A percentile compares a stretch with the other conserved stretches of the same genome.
Conservation (phyloP, 1,140 invertebrate genomes). For the Globodera ellingtonae region DNA sequence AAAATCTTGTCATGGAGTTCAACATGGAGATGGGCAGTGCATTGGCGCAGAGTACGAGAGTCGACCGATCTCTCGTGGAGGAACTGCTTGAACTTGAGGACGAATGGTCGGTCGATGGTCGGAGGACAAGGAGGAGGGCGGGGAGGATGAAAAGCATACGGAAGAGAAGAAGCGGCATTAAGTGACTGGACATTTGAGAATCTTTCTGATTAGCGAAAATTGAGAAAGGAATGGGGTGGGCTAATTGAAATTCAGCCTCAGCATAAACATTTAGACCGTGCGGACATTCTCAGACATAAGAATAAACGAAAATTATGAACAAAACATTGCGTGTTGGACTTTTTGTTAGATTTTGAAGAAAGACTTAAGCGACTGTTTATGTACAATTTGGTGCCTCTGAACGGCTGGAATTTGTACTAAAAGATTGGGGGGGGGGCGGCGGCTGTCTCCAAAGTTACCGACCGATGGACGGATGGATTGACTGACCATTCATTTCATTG, state of each 20-base stretch:
- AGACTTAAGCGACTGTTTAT: not conserved
- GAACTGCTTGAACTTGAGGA: not conserved
- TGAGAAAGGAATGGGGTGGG: too few relatives aligned
- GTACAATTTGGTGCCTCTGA: too few relatives aligned
- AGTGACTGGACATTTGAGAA: too few relatives aligned
- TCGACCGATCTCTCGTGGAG: not conserved
- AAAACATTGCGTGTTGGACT: not conserved
- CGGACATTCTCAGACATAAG: too few relatives aligned
- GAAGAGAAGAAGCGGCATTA: not conserved
- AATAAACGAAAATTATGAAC: too few relatives aligned
- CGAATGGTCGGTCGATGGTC: not conserved
- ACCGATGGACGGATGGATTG: too few relatives aligned
- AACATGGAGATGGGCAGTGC: slow-evolving; percentile 36
- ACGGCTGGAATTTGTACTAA: not conserved
- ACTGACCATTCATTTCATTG: too few relatives aligned
- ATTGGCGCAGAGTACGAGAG: not conserved
- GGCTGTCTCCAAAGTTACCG: not conserved
- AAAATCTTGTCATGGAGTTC: slow-evolving; percentile 10
- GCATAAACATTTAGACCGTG: too few relatives aligned
- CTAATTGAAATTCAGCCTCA: too few relatives aligned
- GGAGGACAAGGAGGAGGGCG: not conserved
- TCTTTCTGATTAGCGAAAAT: too few relatives aligned
- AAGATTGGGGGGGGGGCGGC: not conserved
- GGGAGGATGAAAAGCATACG: not conserved
- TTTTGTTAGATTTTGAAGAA: too few relatives aligned